Evolutionary conservation across 2,888 invertebrate genomes (phyloP), one percentile per base, ranked within the genome.

Genomic region (Eupithecia vulgata): DNA sequence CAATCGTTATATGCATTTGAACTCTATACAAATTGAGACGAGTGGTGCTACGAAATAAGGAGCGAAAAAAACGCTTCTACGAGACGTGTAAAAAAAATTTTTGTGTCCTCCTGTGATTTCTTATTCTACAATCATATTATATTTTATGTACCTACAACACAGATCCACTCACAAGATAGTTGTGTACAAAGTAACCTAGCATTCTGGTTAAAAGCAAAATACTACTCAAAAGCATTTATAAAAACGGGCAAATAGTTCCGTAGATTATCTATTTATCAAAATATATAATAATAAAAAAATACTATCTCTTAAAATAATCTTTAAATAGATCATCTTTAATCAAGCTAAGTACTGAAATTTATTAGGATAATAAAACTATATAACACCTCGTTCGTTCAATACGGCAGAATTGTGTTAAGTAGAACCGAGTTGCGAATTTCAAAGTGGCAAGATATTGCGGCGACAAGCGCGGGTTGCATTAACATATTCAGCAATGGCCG

Each of bases 401-500:
- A 69, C 66, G 59, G 48, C 64, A 83, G 83, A 83, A 85, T 86
- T 68, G 84, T 85, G 83, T 82, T 84, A 83, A 84, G 81, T 82
- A 84, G 82, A 82, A 84, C 79, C 79, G 81, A 82, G 82, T 85
- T 82, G 85, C 82, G 85, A 89, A 87, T 86, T 88, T 83, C 84
- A 84, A 86, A 88, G 86, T 84, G 84, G 82, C 84, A 84, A 85
- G 86, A 88, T 89, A 90, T 89, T 90, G 90, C 85, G 87, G 84
- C 82, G 87, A 84, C 88, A 87, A 83, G 80, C 81, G 80, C 81
- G 83, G 83, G 75, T 81, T 81, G 81, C 87, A 93, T 92, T 92
- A 91, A 89, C 92, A 92, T 94, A 92, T 92, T 90, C 90, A 86
- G 88, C 87, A 81, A 83, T 87, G 87, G 87, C 82, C 87, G 87